Base-by-base conservation (phyloP, 2,888 invertebrate species). In the Harmothoe impar region DNA sequence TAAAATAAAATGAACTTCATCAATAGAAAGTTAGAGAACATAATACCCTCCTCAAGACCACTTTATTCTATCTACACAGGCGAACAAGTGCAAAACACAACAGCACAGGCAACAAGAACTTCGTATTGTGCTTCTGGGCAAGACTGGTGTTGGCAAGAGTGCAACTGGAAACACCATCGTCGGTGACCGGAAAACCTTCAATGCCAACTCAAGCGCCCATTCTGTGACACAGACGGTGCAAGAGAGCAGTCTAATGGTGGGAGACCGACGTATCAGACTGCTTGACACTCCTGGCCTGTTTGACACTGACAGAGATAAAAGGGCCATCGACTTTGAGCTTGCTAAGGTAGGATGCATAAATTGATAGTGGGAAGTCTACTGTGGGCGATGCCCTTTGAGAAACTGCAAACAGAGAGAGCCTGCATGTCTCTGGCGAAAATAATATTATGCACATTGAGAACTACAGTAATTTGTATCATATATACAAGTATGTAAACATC, bases 231-330 rank as follows among this genome's bases (percentile, higher is more conserved):
- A 72, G 72, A 72, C 72, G 29, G 17, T 72, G 15, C 72, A 72
- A 25, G 72, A 72, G 72, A 72, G 72, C 17, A 15, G 29, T 5
- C 25, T 72, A 7, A 0, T 29, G 72, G 25, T 72, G 1, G 84
- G 84, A 33, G 89, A 81, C 17, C 62, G 89, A n/a, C 77, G 78
- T 10, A 29, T 92, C 29, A 89, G 89, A 29, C 62, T 92, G 15
- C 90, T 92, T 5, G 92, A 92, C 68, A 92, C 92, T 0, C 91
- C 92, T 3, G 92, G 92, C 25, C 84, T 92, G 12, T 91, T 90
- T 52, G 92, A 92, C 51, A 92, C 92, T 0, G 78, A 91, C 12
- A 89, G 91, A 88, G 81, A 89, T 29, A 91, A 92, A 81, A 90
- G 89, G 17, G 68, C 54, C 0, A 85, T 92, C 15, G 91, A 91